These are phyloP conservation scores for Eulithis prunata DNA, from an alignment of 2,888 invertebrate genomes.

Conservation along the genomic window DNA sequence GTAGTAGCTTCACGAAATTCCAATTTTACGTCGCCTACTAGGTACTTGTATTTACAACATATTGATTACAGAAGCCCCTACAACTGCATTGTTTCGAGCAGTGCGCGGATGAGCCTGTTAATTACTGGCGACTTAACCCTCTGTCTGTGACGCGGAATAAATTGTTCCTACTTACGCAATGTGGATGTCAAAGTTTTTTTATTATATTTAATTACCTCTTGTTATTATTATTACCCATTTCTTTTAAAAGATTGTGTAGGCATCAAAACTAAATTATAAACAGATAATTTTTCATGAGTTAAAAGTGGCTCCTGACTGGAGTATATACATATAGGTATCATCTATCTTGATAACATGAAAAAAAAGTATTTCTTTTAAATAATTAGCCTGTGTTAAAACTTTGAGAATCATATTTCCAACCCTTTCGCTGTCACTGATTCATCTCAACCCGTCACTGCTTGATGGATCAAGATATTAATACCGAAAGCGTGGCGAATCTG, in stretches of 20 bases:
- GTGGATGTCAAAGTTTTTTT: constrained; percentile 53
- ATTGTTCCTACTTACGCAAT: constrained; percentile 45
- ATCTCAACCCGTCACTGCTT: constrained; percentile 79
- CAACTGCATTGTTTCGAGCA: not conserved
- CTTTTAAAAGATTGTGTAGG: no score
- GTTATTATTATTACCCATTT: no score
- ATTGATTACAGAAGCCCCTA: constrained; percentile 17
- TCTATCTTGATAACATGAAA: no score
- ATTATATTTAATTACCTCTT: no score
- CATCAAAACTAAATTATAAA: no score
- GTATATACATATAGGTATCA: no score
- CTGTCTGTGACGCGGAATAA: constrained; percentile 61
- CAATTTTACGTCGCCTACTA: no score
- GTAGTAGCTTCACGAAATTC: no score
- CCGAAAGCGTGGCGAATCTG: constrained; percentile 80
- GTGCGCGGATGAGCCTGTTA: constrained; percentile 54
- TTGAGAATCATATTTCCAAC: constrained; percentile 56
- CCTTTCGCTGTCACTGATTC: constrained; percentile 71
- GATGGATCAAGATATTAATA: constrained; percentile 84
- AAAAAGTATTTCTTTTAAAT: no score
- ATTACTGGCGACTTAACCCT: constrained; percentile 71
- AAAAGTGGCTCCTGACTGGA: no score
- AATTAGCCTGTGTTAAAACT: constrained; percentile 30
- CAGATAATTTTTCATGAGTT: no score
- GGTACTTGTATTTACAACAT: not conserved